A percentile compares a stretch with the other conserved stretches of the same genome.
These are phyloP conservation scores for Megalops cyprinoides DNA, from an alignment of 2,797 vertebrate species.

Conservation along the genomic window DNA sequence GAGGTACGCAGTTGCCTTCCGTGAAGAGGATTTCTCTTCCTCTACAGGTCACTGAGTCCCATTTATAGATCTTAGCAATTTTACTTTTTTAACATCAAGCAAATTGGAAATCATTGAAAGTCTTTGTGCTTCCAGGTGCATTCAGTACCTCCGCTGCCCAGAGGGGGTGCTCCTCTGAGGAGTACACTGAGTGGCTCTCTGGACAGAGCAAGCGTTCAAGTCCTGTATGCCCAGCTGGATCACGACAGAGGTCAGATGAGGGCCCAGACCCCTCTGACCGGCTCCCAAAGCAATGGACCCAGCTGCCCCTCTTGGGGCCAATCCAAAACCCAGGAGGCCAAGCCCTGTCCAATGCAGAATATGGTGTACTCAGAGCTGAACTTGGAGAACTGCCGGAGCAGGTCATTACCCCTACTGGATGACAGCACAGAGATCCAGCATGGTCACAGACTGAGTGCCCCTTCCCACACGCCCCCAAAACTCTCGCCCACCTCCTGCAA, in stretches of 20 bases:
- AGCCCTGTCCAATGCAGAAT: conserved; percentile 15
- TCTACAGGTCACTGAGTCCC: background rate
- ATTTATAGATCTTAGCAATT: background rate
- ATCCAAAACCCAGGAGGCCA: conserved; percentile 27
- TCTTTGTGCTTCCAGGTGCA: conserved; percentile 42
- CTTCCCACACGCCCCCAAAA: conserved; percentile 53
- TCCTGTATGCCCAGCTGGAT: conserved; percentile 72
- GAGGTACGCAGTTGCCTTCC: conserved; percentile 41
- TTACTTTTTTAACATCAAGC: background rate
- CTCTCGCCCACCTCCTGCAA: conserved; percentile 57
- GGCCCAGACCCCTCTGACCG: conserved; percentile 2
- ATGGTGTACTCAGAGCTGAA: conserved; percentile 67
- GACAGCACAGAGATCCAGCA: conserved; percentile 43
- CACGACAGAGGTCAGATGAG: conserved; percentile 52
- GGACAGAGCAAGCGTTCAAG: conserved; percentile 30
- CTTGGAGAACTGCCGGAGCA: conserved; percentile 59
- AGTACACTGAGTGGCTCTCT: conserved; percentile 15
- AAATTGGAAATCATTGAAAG: background rate
- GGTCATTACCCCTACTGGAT: conserved; percentile 60
- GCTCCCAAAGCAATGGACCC: too few relatives aligned
- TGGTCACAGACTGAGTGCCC: conserved; percentile 43
- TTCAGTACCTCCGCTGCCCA: conserved; percentile 69
- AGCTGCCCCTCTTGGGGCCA: background rate
- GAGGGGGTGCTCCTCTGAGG: conserved; percentile 50
- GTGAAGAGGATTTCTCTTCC: background rate